phyloP scores from a whole-genome alignment of 2,888 invertebrate genomes.

The Macrosiphum euphorbiae region DNA sequence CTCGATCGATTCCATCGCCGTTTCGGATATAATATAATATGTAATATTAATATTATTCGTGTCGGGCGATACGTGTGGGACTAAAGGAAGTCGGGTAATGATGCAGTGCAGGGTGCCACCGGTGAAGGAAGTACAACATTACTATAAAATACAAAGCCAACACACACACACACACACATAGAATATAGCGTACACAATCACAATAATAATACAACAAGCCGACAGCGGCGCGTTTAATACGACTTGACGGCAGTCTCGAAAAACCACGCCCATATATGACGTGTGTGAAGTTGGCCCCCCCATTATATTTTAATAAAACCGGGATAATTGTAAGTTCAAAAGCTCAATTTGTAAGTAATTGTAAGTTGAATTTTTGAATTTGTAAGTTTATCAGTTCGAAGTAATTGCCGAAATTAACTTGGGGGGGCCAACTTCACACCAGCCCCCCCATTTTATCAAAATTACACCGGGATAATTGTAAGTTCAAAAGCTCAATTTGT shows the following conservation, averaged over 20 bases:
- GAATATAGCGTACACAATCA: neutral
- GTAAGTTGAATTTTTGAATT: no score
- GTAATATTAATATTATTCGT: slow-evolving; percentile 12
- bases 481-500: no score
- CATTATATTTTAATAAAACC: no score
- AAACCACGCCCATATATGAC: slow-evolving; percentile 45
- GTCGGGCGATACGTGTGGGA: neutral
- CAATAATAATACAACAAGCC: slow-evolving; percentile 21
- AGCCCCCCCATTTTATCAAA: no score
- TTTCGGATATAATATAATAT: neutral
- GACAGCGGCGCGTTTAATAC: slow-evolving; percentile 7
- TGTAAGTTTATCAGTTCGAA: no score
- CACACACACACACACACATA: neutral
- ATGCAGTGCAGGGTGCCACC: neutral
- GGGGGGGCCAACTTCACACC: no score
- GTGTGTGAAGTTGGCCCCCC: no score
- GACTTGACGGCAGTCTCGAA: slow-evolving; percentile 18
- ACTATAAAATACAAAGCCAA: neutral
- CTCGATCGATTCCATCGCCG: neutral
- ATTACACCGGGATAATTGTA: no score
- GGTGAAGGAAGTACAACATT: neutral
- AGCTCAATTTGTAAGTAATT: no score
- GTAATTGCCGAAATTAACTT: no score
- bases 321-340: no score
- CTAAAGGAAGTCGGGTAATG: neutral